Percentiles rank a stretch among this genome's conserved stretches.
These are phyloP conservation scores for Lamellibrachia columna DNA, from an alignment of 2,888 invertebrate species.

Conservation along the genomic window DNA sequence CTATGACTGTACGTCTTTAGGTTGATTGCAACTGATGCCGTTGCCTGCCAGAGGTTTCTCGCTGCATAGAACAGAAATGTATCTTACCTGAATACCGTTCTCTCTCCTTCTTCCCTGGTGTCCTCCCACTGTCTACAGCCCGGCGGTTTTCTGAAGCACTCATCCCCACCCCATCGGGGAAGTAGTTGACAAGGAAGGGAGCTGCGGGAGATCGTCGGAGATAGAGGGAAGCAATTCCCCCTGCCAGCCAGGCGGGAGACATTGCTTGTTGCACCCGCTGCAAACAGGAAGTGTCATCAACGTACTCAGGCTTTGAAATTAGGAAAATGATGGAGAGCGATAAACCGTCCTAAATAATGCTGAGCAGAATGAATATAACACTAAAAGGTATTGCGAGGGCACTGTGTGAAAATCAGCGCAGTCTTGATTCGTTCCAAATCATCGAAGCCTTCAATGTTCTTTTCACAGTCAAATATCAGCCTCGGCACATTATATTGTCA, in stretches of 20 bases:
- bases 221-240: conserved; percentile 51
- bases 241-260: conserved; percentile 54
- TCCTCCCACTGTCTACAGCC: background rate
- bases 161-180: conserved; percentile 65
- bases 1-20: too few relatives aligned
- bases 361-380: too few relatives aligned
- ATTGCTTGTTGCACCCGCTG: conserved; percentile 55
- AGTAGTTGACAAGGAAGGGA: conserved; percentile 60
- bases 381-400: too few relatives aligned
- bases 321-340: too few relatives aligned
- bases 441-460: too few relatives aligned
- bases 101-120: background rate
- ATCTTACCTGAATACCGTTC: background rate
- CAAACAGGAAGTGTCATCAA: background rate
- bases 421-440: too few relatives aligned
- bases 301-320: too few relatives aligned
- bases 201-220: conserved; percentile 63
- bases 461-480: too few relatives aligned
- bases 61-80: background rate
- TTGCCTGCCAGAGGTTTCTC: background rate
- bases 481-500: too few relatives aligned
- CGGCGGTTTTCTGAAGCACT: conserved; percentile 50
- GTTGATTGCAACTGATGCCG: background rate
- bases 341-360: too few relatives aligned
- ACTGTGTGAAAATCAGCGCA: too few relatives aligned